These are phyloP conservation scores for Oscheius myriophilus DNA, from an alignment of 2,888 invertebrate species.

Conservation along the genomic window DNA sequence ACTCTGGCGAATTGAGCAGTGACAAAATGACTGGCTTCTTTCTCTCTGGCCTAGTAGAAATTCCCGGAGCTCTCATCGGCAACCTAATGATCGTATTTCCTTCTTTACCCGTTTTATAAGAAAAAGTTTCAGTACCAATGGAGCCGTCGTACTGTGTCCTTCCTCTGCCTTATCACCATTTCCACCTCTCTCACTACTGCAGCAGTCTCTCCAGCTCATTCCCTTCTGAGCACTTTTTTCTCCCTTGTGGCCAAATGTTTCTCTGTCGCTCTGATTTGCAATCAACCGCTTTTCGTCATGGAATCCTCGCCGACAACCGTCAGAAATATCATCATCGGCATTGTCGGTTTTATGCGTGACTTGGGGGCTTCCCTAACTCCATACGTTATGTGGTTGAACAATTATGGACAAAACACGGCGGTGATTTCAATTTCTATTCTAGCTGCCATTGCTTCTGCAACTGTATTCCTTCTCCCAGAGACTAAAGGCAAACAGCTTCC, in stretches of 20 bases:
- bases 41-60: constrained; percentile 66
- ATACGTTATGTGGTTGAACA: constrained; percentile 60
- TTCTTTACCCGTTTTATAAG: too few species aligned
- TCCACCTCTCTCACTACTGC: constrained; percentile 36
- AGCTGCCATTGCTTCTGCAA: constrained; percentile 41
- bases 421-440: constrained; percentile 51
- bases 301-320: constrained; percentile 57
- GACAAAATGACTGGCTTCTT: constrained; percentile 68
- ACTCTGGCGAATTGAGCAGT: constrained; percentile 66
- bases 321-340: constrained; percentile 63
- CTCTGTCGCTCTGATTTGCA: constrained; percentile 64
- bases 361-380: constrained; percentile 65
- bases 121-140: constrained; percentile 13
- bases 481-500: constrained; percentile 55
- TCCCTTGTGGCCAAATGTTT: constrained; percentile 63
- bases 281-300: constrained; percentile 58
- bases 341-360: constrained; percentile 64
- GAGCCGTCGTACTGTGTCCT: constrained; percentile 15
- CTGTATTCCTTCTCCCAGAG: constrained; percentile 56
- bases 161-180: constrained; percentile 28
- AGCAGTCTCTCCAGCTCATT: constrained; percentile 32
- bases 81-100: constrained; percentile 36
- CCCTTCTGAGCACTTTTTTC: constrained; percentile 48
- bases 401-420: constrained; percentile 3
- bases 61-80: constrained; percentile 61